Evolutionary conservation across 1,140 invertebrate genomes (phyloP), one percentile per base, ranked within the genome.

Genomic region (Polypedilum vanderplanki): DNA sequence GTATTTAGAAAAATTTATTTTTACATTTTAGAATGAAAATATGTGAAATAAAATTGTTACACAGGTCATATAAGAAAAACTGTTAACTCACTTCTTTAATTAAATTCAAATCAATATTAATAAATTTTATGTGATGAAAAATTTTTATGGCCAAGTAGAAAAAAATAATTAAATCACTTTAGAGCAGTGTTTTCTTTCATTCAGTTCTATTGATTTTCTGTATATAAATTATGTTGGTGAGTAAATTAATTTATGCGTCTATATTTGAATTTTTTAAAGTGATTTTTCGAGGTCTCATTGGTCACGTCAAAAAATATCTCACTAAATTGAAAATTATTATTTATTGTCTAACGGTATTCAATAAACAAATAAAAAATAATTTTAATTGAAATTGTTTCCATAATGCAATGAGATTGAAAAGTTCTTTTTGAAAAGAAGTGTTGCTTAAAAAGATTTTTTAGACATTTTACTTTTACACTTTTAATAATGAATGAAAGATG

Each of bases 51-150:
- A 33, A 33, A 33, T 33, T 33, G 5, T 33, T 5, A 33, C 24
- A 33, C 1, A 33, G 24, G 24, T 33, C 5, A 1, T 5, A 33
- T 5, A 33, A 33, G 24, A 1, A 33, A 5, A n/a, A n/a, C n/a
- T 33, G 24, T 33, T 33, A 33, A 3, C 5, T 33, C 24, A 5
- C 24, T 33, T 5, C 5, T 18, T 22, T 20, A 70, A 70, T 70
- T 22, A 70, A 70, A 70, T 20, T 70, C 65, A 12, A 70, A 70
- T 70, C 65, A 70, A 70, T 70, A 18, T 22, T 18, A 70, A 70
- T 70, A 18, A 70, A 18, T 18, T 18, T 70, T 70, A 18, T 20
- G 65, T 70, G 17, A 70, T 9, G 18, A 67, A 65, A 17, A 18
- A 67, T n/a, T n/a, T n/a, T n/a, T n/a, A n/a, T n/a, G n/a, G n/a